A percentile compares a stretch with the other conserved stretches of the same genome.
Conservation (phyloP, 92 coral and sea anemone species). For the Zoanthus sansibaricus region DNA sequence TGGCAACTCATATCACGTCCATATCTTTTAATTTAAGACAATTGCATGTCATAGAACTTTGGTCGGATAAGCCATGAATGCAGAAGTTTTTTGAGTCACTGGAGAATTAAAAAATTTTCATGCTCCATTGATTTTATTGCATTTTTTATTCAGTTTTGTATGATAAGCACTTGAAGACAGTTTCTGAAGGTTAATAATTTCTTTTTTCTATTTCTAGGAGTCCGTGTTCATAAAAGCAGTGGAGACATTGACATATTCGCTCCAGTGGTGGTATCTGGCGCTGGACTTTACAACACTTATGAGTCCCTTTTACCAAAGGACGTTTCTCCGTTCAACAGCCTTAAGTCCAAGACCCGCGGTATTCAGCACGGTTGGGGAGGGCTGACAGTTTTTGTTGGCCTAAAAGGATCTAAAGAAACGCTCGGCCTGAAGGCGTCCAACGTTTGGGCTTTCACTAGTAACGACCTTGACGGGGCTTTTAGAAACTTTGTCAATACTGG, state of each 20-base stretch:
- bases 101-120: too few species aligned
- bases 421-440: conserved; percentile 84
- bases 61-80: too few species aligned
- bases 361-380: conserved; percentile 90
- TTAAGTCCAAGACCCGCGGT: conserved; percentile 64
- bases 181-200: not conserved
- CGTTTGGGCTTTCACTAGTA: conserved; percentile 86
- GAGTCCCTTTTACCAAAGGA: conserved; percentile 70
- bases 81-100: too few species aligned
- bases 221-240: conserved; percentile 88
- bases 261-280: conserved; percentile 86
- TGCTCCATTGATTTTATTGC: too few species aligned
- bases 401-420: conserved; percentile 85
- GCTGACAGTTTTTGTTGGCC: conserved; percentile 86
- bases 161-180: not conserved
- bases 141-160: too few species aligned
- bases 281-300: conserved; percentile 93
- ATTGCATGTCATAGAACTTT: too few species aligned
- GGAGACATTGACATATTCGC: conserved; percentile 88
- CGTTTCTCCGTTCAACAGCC: conserved; percentile 44
- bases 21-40: too few species aligned
- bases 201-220: conserved; percentile 60
- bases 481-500: conserved; percentile 56
- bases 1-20: too few species aligned
- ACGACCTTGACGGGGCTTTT: conserved; percentile 73